Base-by-base conservation (phyloP, 2,888 invertebrate species). In the Meiosimyza platycephala region DNA sequence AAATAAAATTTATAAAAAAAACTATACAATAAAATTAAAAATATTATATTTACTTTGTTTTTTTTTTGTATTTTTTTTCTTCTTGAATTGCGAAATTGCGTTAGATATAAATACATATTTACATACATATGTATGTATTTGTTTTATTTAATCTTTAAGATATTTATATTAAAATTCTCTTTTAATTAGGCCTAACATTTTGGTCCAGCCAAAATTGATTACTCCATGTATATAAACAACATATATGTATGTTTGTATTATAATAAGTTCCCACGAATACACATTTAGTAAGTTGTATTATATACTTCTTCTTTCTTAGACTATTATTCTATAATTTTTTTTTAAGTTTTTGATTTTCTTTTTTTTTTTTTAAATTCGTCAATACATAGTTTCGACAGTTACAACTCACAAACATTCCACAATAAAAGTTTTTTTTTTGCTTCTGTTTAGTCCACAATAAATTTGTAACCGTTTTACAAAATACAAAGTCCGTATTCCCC, bases 161-260 rank as follows among this genome's bases (percentile, higher is more conserved):
- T 57, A 22, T 33, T 16, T 7, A 57, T 28, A 11, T 57, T 40
- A 40, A 40, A 40, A 40, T 28, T 50, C 47, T 63, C 47, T 18
- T 40, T 67, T 67, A 64, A 64, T 57, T 67, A 67, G 48, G 67
- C 57, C 54, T 54, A 63, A 63, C 52, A 84, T 79, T 82, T 84
- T 84, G 84, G 84, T 78, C 84, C 84, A 84, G 84, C 84, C 84
- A 84, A 84, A 84, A 83, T 82, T 60, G 18, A 18, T 57, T 63
- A 54, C 22, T 62, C 40, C 9, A 40, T 40, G 40, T 40, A 33
- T 48, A 70, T 54, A 55, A 62, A 70, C 54, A 62, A 62, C 70
- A 63, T 51, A 50, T 9, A 40, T 40, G 9, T 9, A 40, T 40
- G 9, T 40, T 40, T 40, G 40, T 5, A 40, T 40, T 9, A 40